These are phyloP conservation scores for Heloderma charlesbogerti DNA, from an alignment of 2,113 vertebrate species.

Conservation along the genomic window DNA sequence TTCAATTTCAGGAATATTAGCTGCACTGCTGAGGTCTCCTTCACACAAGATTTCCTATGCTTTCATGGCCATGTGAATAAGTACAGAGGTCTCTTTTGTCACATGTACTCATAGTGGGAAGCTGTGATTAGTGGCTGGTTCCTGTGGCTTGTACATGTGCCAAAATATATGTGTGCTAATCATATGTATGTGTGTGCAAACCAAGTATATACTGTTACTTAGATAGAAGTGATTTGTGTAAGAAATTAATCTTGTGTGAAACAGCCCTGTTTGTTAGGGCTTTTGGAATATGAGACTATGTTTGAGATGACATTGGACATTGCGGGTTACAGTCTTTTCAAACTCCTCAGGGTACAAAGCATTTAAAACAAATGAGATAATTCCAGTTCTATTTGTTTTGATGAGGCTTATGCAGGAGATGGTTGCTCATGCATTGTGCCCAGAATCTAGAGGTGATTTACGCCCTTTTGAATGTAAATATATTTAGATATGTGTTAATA, in stretches of 20 bases:
- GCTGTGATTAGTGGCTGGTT: neutral
- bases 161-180: neutral
- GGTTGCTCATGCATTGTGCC: neutral
- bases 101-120: neutral
- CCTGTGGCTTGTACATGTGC: neutral
- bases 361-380: neutral
- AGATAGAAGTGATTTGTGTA: neutral
- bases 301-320: neutral
- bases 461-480: neutral
- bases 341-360: neutral
- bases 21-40: neutral
- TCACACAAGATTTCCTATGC: neutral
- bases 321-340: neutral
- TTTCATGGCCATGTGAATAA: neutral
- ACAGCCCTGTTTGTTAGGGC: neutral
- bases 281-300: neutral
- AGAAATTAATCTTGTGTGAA: neutral
- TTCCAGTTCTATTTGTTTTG: neutral
- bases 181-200: neutral
- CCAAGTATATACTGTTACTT: neutral
- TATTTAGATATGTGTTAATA: neutral
- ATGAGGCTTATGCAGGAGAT: neutral
- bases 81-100: neutral
- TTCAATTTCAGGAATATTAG: neutral
- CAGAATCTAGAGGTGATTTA: neutral